A percentile compares a stretch with the other conserved stretches of the same genome.
Evolutionary conservation across 2,888 invertebrate species (phyloP).

Genomic region (Limnephilus auricula): DNA sequence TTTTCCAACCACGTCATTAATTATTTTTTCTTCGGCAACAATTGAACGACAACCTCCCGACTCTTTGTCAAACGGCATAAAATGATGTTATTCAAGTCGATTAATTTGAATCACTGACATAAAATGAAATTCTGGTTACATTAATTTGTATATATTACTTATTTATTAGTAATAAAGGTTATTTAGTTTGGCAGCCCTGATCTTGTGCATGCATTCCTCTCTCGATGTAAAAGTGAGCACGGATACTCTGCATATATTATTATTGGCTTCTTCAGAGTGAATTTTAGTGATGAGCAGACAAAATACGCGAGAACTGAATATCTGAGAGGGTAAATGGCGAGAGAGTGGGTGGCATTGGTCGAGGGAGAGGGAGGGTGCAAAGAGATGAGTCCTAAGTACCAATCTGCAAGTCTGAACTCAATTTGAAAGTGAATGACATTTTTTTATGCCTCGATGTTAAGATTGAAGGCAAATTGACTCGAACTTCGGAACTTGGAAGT

Average conservation of each 20-base stretch:
- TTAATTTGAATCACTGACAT: too few relatives aligned
- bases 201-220: constrained; percentile 45
- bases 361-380: constrained; percentile 16
- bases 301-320: constrained; percentile 48
- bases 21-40: too few relatives aligned
- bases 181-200: constrained; percentile 7
- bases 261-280: constrained; percentile 62
- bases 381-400: constrained; percentile 52
- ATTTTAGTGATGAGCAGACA: constrained; percentile 65
- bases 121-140: background rate
- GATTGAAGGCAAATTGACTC: constrained; percentile 38
- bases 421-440: constrained; percentile 42
- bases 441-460: constrained; percentile 14
- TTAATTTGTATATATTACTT: background rate
- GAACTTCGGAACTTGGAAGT: constrained; percentile 4
- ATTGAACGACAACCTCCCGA: too few relatives aligned
- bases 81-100: too few relatives aligned
- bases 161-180: background rate
- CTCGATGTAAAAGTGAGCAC: constrained; percentile 59
- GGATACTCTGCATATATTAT: constrained; percentile 66
- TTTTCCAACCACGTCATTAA: too few relatives aligned
- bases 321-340: constrained; percentile 43
- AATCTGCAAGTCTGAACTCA: constrained; percentile 55
- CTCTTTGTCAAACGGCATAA: too few relatives aligned
- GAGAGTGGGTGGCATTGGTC: constrained; percentile 3